phyloP scores from a whole-genome alignment of 1,140 invertebrate species.

The Myzus persicae region DNA sequence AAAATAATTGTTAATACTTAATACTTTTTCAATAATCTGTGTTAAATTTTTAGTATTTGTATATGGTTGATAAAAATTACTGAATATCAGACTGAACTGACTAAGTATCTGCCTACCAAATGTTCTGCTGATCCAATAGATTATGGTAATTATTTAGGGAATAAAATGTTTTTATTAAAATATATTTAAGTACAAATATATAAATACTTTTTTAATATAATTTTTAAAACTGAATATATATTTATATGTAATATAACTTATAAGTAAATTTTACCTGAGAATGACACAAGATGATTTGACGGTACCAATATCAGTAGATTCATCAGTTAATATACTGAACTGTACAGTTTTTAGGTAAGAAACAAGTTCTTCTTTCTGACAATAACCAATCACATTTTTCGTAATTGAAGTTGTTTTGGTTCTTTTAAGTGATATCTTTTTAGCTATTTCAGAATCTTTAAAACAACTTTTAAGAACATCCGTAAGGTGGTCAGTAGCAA shows the following conservation, averaged over 20 bases:
- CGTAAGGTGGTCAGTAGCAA: conserved; percentile 43
- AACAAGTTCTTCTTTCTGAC: background rate
- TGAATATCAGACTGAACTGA: no score
- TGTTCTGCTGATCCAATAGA: no score
- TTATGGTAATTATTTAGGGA: no score
- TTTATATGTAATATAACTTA: no score
- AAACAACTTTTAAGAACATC: conserved; percentile 52
- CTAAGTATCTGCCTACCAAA: no score
- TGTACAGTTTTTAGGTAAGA: background rate
- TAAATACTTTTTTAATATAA: no score
- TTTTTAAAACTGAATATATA: no score
- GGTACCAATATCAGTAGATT: conserved; percentile 62
- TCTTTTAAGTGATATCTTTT: conserved; percentile 42
- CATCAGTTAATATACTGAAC: conserved; percentile 62
- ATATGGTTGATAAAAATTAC: no score
- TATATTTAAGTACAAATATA: no score
- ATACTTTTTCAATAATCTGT: conserved; percentile 56
- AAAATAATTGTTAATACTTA: conserved; percentile 63
- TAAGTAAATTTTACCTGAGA: conserved; percentile 62
- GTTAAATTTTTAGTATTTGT: no score
- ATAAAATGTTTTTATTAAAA: no score
- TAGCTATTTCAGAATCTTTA: conserved; percentile 55
- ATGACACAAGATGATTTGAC: conserved; percentile 61
- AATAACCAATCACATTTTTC: background rate
- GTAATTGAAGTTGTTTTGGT: background rate